Percentiles rank a stretch among this genome's conserved stretches.
These are phyloP conservation scores for Lipophrys pholis DNA, from an alignment of 2,113 vertebrate species.

Conservation along the genomic window DNA sequence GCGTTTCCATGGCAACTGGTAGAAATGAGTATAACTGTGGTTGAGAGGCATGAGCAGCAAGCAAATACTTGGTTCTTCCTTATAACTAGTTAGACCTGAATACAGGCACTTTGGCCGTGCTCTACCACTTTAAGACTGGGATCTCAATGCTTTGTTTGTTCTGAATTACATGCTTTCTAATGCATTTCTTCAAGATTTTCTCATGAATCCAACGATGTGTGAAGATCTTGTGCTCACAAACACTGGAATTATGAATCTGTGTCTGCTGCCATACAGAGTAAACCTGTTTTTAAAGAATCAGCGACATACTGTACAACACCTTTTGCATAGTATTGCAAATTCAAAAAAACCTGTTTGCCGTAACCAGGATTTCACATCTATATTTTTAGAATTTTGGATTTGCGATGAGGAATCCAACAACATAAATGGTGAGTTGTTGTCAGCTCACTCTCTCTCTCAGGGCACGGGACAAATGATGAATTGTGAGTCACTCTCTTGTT, in stretches of 20 bases:
- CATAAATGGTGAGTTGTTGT: constrained; percentile 6
- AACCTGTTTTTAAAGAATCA: background rate
- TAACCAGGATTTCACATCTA: background rate
- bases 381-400: constrained; percentile 3
- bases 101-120: constrained; percentile 13
- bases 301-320: background rate
- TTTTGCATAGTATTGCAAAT: background rate
- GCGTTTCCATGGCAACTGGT: constrained; percentile 81
- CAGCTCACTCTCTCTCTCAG: background rate
- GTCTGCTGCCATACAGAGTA: background rate
- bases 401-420: background rate
- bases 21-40: constrained; percentile 74
- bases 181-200: background rate
- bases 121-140: constrained; percentile 5
- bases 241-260: background rate
- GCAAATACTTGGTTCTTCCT: constrained; percentile 67
- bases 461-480: constrained; percentile 10
- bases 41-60: constrained; percentile 77
- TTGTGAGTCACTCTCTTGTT: constrained; percentile 25
- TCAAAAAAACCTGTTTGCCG: background rate
- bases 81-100: constrained; percentile 52
- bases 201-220: background rate
- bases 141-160: constrained; percentile 17
- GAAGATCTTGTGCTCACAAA: background rate
- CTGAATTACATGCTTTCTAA: constrained; percentile 6